Base-by-base conservation (phyloP, 2,113 vertebrate genomes). In the Carassius auratus region DNA sequence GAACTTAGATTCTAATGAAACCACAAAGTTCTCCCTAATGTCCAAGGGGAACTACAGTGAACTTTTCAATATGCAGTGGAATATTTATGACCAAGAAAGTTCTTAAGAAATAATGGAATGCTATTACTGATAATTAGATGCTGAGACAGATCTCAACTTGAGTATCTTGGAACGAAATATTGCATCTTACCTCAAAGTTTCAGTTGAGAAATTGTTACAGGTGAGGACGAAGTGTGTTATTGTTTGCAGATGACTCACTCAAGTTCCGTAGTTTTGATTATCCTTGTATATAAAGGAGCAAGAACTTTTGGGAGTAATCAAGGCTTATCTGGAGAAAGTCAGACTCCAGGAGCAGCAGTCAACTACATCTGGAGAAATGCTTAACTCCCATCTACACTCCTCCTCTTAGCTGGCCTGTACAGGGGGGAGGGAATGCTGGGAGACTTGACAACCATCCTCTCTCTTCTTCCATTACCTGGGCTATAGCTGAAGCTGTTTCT, bases 151-250 rank as follows among this genome's bases (percentile, higher is more conserved):
- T 68, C 76, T 55, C 33, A 64, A 64, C 52, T 82, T 71, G 33
- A 66, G 71, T 79, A 73, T 17, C 74, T 59, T 74, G 15, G 19
- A 61, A 57, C 38, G 26, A 77, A 75, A 81, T 86, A 48, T 85
- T 1, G 23, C 17, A 19, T 92, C 93, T 93, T 90, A 95, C 94
- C 93, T 93, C 89, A 71, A 92, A 91, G 89, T 89, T 87, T 80
- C 62, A 86, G 52, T 71, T 87, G 88, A 86, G 81, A 55, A 73
- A 76, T 78, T 74, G 26, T 83, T 73, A 52, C 17, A 83, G 26
- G 17, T 8, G 45, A 15, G 36, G 12, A n/a, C 3, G 9, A 50
- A 81, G 45, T 81, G 42, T 12, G 23, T 50, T 68, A 68, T 21
- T 73, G 64, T 83, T 73, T 57, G 30, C 66, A 83, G 66, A 55